Evolutionary conservation across 2,113 vertebrate species (phyloP).

Genomic region (Sula dactylatra): DNA sequence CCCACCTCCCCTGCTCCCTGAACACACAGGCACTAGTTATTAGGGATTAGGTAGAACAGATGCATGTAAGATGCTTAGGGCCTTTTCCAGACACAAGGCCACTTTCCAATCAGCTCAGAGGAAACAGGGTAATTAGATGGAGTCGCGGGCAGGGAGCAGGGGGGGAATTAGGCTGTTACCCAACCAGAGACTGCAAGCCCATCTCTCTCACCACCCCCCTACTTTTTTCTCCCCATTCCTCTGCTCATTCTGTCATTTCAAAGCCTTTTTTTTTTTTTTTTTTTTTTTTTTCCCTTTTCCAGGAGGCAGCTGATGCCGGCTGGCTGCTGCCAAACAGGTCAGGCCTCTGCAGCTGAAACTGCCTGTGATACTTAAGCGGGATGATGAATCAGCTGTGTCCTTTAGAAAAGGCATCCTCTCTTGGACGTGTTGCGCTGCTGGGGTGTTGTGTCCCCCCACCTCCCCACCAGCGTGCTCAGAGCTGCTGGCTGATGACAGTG

Average conservation of each 20-base stretch:
- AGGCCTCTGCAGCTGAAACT: conserved; percentile 9
- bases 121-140: conserved; percentile 63
- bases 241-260: neutral
- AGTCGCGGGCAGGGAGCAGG: neutral
- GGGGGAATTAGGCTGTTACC: conserved; percentile 17
- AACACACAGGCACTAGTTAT: conserved; percentile 53
- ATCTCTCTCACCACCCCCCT: neutral
- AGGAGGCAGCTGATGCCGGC: conserved; percentile 18
- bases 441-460: neutral
- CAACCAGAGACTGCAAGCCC: neutral
- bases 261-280: neutral
- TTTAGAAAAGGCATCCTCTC: neutral
- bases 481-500: neutral
- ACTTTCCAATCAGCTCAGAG: conserved; percentile 70
- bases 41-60: conserved; percentile 73
- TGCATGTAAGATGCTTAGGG: conserved; percentile 72
- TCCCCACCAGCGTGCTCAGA: neutral
- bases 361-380: neutral
- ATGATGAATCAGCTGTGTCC: neutral
- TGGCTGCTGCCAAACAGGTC: conserved; percentile 37
- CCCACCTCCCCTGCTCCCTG: neutral
- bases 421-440: neutral
- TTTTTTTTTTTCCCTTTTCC: neutral
- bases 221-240: neutral
- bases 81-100: conserved; percentile 69